phyloP scores from a whole-genome alignment of 2,888 invertebrate genomes.

The Spodoptera exigua region DNA sequence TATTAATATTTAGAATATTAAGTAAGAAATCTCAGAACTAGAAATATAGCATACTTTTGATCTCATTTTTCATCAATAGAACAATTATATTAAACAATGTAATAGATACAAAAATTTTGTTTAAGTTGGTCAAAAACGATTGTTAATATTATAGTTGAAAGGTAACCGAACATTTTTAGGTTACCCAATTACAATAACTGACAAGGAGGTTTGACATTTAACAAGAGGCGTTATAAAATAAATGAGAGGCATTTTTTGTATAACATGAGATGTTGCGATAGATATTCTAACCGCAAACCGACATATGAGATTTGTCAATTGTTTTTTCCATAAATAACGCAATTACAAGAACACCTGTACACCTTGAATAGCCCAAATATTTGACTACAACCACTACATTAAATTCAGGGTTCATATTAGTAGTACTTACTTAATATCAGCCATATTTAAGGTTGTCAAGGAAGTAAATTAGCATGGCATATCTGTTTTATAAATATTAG shows the following conservation, averaged over 20 bases:
- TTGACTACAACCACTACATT: neutral
- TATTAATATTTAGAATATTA: too few relatives aligned
- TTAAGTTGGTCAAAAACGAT: too few relatives aligned
- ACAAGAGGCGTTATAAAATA: conserved; percentile 6
- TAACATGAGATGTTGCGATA: conserved; percentile 31
- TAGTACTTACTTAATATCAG: too few relatives aligned
- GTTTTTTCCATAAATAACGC: neutral
- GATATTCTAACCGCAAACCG: conserved; percentile 37
- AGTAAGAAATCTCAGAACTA: too few relatives aligned
- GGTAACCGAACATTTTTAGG: conserved; percentile 1
- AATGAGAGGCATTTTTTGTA: conserved; percentile 13
- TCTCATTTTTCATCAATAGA: neutral
- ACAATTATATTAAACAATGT: too few relatives aligned
- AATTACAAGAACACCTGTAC: neutral
- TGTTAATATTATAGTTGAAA: too few relatives aligned
- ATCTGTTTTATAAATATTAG: too few relatives aligned
- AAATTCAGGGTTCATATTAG: too few relatives aligned
- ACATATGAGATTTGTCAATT: conserved; percentile 3
- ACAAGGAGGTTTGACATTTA: conserved; percentile 22
- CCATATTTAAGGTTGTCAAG: too few relatives aligned
- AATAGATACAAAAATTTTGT: too few relatives aligned
- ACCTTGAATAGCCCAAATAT: neutral
- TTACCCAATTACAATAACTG: neutral
- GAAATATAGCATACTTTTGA: neutral
- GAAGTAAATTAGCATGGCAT: too few relatives aligned